phyloP scores from a whole-genome alignment of 2,113 vertebrate genomes.

The Gadus chalcogrammus region DNA sequence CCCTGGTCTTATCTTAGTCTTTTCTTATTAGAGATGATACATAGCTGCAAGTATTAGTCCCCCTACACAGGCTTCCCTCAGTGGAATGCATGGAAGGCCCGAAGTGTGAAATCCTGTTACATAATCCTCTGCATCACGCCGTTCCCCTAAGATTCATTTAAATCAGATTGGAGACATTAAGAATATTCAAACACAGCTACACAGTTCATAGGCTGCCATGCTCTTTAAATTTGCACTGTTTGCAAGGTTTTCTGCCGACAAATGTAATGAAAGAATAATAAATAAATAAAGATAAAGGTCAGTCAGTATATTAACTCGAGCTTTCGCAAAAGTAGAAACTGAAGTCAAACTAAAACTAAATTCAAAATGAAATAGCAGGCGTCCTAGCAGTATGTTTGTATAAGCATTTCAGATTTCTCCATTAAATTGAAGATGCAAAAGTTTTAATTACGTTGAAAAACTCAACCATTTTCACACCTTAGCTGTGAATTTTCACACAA shows the following conservation, averaged over 20 bases:
- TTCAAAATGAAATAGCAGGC: too few species aligned
- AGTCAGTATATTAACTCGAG: too few species aligned
- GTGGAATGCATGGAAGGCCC: too few species aligned
- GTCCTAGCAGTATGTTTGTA: too few species aligned
- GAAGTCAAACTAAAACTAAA: not conserved
- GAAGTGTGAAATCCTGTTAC: slow-evolving; percentile 19
- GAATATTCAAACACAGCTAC: not conserved
- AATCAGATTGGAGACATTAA: slow-evolving; percentile 6
- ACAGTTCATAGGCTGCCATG: not conserved
- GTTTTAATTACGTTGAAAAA: not conserved
- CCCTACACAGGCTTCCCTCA: too few species aligned
- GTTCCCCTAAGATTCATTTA: slow-evolving; percentile 6
- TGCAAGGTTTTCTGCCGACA: not conserved
- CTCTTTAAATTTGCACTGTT: not conserved
- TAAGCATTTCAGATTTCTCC: too few species aligned
- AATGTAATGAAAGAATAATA: not conserved
- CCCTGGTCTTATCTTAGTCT: too few species aligned
- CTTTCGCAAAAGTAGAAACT: not conserved
- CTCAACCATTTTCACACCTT: slow-evolving; percentile 15
- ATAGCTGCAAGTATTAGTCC: too few species aligned
- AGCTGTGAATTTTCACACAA: not conserved
- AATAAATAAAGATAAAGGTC: too few species aligned
- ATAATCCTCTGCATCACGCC: slow-evolving; percentile 13
- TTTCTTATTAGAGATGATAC: too few species aligned
- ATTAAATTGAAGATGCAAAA: not conserved